Percentiles rank a stretch among this genome's conserved stretches.
Evolutionary conservation across 2,888 invertebrate genomes (phyloP).

Genomic region (Doris montereyensis): DNA sequence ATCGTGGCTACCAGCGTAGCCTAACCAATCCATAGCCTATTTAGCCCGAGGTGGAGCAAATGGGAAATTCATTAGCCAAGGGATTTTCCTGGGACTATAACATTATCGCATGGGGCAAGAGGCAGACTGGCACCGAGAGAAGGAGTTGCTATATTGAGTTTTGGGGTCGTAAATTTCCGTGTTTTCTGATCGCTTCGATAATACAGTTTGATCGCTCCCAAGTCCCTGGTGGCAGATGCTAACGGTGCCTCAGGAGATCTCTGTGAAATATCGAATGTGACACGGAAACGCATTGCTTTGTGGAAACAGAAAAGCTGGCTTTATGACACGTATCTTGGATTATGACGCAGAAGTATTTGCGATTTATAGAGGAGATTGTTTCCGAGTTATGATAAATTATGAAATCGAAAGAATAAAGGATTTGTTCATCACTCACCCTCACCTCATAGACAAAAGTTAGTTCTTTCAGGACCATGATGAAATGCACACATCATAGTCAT

Average conservation of each 20-base stretch:
- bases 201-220: not conserved
- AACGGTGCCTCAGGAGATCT: not conserved
- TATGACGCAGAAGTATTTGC: not conserved
- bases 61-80: conserved; percentile 39
- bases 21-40: not conserved
- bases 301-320: not conserved
- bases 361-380: too few relatives aligned
- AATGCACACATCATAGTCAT: too few relatives aligned
- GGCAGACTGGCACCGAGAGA: not conserved
- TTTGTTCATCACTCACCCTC: too few relatives aligned
- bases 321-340: not conserved
- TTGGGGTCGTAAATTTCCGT: not conserved
- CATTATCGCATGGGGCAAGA: not conserved
- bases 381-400: too few relatives aligned
- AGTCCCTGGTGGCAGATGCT: not conserved
- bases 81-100: conserved; percentile 8
- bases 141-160: not conserved
- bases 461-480: too few relatives aligned
- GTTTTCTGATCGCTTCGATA: not conserved
- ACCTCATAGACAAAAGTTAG: too few relatives aligned
- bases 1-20: too few relatives aligned
- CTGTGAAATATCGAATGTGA: not conserved
- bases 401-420: too few relatives aligned
- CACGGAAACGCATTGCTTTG: not conserved
- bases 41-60: conserved; percentile 23